Percentiles rank a stretch among this genome's conserved stretches.
Evolutionary conservation across 1,140 invertebrate species (phyloP).

Genomic region (Trichonephila clavata): DNA sequence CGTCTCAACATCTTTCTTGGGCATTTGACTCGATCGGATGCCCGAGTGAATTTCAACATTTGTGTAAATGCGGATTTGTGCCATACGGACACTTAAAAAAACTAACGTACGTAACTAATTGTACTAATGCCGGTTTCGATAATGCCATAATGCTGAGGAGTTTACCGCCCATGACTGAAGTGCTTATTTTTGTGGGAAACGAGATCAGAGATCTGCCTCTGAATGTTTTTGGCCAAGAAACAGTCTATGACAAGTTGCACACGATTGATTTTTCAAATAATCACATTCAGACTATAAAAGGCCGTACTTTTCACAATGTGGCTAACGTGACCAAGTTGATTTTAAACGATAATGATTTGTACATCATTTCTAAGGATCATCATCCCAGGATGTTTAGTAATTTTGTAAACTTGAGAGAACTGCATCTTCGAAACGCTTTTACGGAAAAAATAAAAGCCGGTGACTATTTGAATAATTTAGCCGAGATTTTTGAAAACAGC

Average conservation of each 20-base stretch:
- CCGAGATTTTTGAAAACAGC: conserved; percentile 87
- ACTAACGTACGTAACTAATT: conserved; percentile 86
- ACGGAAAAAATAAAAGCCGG: conserved; percentile 82
- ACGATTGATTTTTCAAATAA: conserved; percentile 90
- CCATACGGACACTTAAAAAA: conserved; percentile 79
- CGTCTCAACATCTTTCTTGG: not conserved
- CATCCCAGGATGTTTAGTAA: conserved; percentile 90
- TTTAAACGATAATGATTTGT: conserved; percentile 88
- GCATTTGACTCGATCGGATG: conserved; percentile 74
- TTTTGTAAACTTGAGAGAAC: conserved; percentile 87
- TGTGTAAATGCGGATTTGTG: conserved; percentile 79
- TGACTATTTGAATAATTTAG: conserved; percentile 82
- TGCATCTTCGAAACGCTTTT: conserved; percentile 90
- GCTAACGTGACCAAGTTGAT: conserved; percentile 87
- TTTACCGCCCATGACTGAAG: conserved; percentile 86
- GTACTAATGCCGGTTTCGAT: conserved; percentile 85
- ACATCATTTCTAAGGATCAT: conserved; percentile 84
- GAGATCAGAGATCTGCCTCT: conserved; percentile 85
- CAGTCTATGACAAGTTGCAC: conserved; percentile 83
- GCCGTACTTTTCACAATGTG: conserved; percentile 90
- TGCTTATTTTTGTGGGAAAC: conserved; percentile 89
- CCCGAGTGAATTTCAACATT: conserved; percentile 79
- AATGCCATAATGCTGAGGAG: conserved; percentile 84
- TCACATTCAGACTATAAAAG: conserved; percentile 87
- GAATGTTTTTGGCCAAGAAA: conserved; percentile 88